phyloP scores from a whole-genome alignment of 1,140 invertebrate species.

The Dendrolimus kikuchii region DNA sequence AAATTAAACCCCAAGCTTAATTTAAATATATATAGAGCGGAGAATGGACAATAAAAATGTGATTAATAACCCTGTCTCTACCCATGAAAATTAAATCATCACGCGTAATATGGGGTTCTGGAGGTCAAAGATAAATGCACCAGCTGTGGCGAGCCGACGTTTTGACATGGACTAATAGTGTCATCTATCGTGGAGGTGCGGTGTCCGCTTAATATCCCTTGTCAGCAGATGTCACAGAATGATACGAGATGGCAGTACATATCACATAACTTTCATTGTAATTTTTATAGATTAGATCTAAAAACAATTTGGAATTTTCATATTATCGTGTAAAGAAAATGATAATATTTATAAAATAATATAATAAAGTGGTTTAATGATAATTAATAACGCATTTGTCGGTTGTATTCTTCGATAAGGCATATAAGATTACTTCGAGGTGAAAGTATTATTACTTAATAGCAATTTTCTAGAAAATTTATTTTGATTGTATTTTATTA shows the following conservation, averaged over 20 bases:
- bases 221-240: slow-evolving; percentile 18
- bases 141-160: slow-evolving; percentile 48
- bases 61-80: slow-evolving; percentile 5
- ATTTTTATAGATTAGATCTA: background rate
- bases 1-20: too few relatives aligned
- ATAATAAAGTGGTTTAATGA: too few relatives aligned
- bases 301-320: too few relatives aligned
- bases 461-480: too few relatives aligned
- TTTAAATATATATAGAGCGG: too few relatives aligned
- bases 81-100: slow-evolving; percentile 39
- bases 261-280: background rate
- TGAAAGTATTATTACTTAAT: too few relatives aligned
- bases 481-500: too few relatives aligned
- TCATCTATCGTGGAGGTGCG: slow-evolving; percentile 53
- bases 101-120: slow-evolving; percentile 12
- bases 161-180: slow-evolving; percentile 55
- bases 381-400: too few relatives aligned
- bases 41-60: background rate
- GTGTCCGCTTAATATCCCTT: slow-evolving; percentile 35
- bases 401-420: too few relatives aligned
- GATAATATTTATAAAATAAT: too few relatives aligned
- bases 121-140: slow-evolving; percentile 51
- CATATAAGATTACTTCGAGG: too few relatives aligned
- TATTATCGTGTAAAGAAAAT: too few relatives aligned
- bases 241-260: slow-evolving; percentile 25